Percentiles rank a stretch among this genome's conserved stretches.
Conservation (phyloP, 1,140 invertebrate genomes). For the Lerema accius region DNA sequence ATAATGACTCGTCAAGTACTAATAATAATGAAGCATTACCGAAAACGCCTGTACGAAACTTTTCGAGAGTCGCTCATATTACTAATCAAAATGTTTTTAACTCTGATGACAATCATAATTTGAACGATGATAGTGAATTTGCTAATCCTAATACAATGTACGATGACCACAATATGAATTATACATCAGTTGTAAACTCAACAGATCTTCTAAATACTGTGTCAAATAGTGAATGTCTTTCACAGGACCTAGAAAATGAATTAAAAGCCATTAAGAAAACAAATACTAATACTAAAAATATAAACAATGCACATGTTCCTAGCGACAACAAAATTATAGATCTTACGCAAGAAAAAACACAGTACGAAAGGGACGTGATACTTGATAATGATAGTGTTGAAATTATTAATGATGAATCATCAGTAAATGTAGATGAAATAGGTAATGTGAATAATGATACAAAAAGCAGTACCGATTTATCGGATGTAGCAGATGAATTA, state of each 20-base stretch:
- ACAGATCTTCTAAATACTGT: conserved; percentile 58
- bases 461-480: conserved; percentile 30
- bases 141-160: conserved; percentile 12
- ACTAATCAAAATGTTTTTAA: conserved; percentile 6
- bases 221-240: conserved; percentile 22
- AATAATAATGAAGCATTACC: not conserved
- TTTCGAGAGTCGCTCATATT: conserved; percentile 6
- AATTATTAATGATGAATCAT: conserved; percentile 14
- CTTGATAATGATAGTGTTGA: conserved; percentile 2
- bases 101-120: conserved; percentile 7
- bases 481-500: conserved; percentile 54
- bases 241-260: too few relatives aligned
- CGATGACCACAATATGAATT: conserved; percentile 14
- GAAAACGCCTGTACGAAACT: conserved; percentile 3
- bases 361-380: not conserved
- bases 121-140: not conserved
- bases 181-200: conserved; percentile 55
- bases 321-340: too few relatives aligned
- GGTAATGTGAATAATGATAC: conserved; percentile 24
- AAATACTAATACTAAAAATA: conserved; percentile 1
- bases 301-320: not conserved
- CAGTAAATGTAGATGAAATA: conserved; percentile 17
- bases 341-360: too few relatives aligned
- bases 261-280: too few relatives aligned
- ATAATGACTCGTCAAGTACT: not conserved